Evolutionary conservation across 2,797 vertebrate species (phyloP), one percentile per base, ranked within the genome.

Genomic region (Phataginus tricuspis): DNA sequence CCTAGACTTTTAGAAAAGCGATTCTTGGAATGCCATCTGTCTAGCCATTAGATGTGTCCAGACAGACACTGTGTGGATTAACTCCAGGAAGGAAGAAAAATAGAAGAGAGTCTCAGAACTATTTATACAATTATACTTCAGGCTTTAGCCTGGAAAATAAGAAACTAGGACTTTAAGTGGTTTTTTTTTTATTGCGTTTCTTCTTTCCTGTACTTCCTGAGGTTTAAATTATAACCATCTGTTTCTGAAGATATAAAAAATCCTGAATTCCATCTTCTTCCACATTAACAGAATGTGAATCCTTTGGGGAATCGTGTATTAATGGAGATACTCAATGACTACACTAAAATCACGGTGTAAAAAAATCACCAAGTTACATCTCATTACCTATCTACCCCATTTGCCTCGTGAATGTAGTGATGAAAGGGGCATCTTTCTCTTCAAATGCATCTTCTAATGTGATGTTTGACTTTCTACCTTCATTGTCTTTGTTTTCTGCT

Each of bases 171-270:
- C 92, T 96, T 96, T 71, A 51, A 91, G 78, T 88, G 69, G 84
- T 95, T 92, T 88, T 88, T 74, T 86, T 95, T 92, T 88, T 34
- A 95, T 93, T 82, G 85, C 78, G 9, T 94, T 95, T 92, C 68
- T 96, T 78, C 63, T 95, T 96, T 86, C 92, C 95, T 95, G 82
- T 95, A 79, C 95, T 96, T 95, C 90, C 61, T 96, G 95, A 96
- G 94, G 96, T 96, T 97, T 95, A 97, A 97, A 96, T 96, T 94
- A 95, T 92, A 96, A 95, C 97, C 96, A 96, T 96, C 96, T 98
- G 97, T 92, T 97, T 90, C 85, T 89, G 90, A 64, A 96, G 95
- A 94, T 91, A 96, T 92, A 96, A 97, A 97, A 97, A 97, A 95
- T 86, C 93, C 75, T 34, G 55, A 94, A 66, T 90, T 95, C 82